phyloP scores from a whole-genome alignment of 2,113 vertebrate species.

The Aythya baeri region DNA sequence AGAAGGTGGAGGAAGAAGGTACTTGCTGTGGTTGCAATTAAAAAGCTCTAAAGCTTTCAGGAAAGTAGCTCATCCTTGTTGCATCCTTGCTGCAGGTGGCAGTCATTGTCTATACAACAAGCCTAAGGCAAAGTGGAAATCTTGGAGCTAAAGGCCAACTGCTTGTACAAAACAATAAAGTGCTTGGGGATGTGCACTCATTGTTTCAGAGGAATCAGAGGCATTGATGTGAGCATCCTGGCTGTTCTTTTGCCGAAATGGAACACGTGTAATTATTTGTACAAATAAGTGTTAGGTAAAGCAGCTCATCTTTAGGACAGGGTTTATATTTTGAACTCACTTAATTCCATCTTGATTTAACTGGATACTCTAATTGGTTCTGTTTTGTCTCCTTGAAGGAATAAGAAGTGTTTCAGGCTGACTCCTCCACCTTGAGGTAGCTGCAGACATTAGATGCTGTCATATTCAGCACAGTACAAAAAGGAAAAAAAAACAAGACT shows the following conservation, averaged over 20 bases:
- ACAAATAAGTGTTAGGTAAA: not conserved
- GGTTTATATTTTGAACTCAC: not conserved
- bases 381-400: not conserved
- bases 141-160: not conserved
- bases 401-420: not conserved
- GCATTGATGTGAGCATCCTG: not conserved
- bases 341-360: not conserved
- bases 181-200: not conserved
- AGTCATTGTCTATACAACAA: not conserved
- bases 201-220: not conserved
- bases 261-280: not conserved
- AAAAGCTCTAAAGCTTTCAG: not conserved
- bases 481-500: not conserved
- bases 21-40: not conserved
- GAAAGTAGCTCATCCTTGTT: not conserved
- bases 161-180: not conserved
- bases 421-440: not conserved
- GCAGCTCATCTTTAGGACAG: not conserved
- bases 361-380: not conserved
- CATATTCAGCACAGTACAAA: not conserved
- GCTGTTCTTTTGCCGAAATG: not conserved
- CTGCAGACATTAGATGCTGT: not conserved
- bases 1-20: not conserved
- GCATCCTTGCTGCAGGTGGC: conserved; percentile 18
- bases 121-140: not conserved